A percentile compares a stretch with the other conserved stretches of the same genome.
Conservation (phyloP, 2,797 vertebrate species). For the Notolepis coatsorum region DNA sequence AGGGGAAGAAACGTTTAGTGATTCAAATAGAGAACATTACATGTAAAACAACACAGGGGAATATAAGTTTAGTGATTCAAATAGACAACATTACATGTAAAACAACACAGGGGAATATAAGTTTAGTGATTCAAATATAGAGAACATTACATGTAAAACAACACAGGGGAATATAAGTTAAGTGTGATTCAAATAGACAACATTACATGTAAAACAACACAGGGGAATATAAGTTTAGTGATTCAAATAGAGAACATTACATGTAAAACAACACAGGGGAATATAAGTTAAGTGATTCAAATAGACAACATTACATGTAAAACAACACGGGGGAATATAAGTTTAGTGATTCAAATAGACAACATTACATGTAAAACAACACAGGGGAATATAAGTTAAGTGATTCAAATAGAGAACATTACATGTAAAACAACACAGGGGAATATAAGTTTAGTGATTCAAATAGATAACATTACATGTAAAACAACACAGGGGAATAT, state of each 20-base stretch:
- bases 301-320: background rate
- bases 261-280: constrained; percentile 24
- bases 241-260: no score
- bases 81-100: background rate
- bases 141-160: no score
- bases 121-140: no score
- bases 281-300: background rate
- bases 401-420: background rate
- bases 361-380: constrained; percentile 35
- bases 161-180: constrained; percentile 4
- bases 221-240: background rate
- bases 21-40: no score
- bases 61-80: background rate
- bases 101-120: background rate
- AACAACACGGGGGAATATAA: background rate
- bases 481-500: constrained; percentile 25
- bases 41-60: constrained; percentile 24
- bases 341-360: no score
- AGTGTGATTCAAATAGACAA: no score
- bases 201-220: background rate
- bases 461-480: no score
- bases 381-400: constrained; percentile 6
- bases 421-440: background rate
- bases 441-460: background rate
- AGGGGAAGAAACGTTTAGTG: background rate